phyloP scores from a whole-genome alignment of 2,888 invertebrate species.

The Dryocosmus kuriphilus region DNA sequence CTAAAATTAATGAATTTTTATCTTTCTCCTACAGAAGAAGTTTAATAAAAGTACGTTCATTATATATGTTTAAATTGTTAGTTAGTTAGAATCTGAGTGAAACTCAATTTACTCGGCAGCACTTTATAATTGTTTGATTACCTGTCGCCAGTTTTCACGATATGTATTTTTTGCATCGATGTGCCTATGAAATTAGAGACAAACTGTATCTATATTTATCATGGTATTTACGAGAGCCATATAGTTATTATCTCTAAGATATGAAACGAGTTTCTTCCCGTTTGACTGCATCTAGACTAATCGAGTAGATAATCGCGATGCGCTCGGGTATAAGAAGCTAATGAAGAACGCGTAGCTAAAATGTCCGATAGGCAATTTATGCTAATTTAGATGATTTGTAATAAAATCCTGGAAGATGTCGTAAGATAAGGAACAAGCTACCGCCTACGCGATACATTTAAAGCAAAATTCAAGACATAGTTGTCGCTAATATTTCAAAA shows the following conservation, averaged over 20 bases:
- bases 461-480: slow-evolving; percentile 14
- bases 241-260: slow-evolving; percentile 58
- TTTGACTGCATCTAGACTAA: slow-evolving; percentile 58
- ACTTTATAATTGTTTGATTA: slow-evolving; percentile 39
- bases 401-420: slow-evolving; percentile 23
- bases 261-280: slow-evolving; percentile 55
- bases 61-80: background rate
- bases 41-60: background rate
- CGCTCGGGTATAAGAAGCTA: slow-evolving; percentile 56
- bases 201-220: slow-evolving; percentile 45
- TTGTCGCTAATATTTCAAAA: slow-evolving; percentile 7
- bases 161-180: slow-evolving; percentile 49
- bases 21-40: no score
- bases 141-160: slow-evolving; percentile 50
- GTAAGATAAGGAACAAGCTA: slow-evolving; percentile 15
- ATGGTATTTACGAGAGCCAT: slow-evolving; percentile 54
- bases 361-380: slow-evolving; percentile 59
- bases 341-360: slow-evolving; percentile 55
- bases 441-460: slow-evolving; percentile 6
- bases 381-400: slow-evolving; percentile 44
- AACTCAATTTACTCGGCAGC: slow-evolving; percentile 4
- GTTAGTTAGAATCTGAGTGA: background rate
- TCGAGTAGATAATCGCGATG: slow-evolving; percentile 60
- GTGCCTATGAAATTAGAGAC: slow-evolving; percentile 25
- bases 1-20: background rate